Percentiles rank a stretch among this genome's conserved stretches.
Conservation (phyloP, 2,113 vertebrate species). For the Tauraco erythrolophus region DNA sequence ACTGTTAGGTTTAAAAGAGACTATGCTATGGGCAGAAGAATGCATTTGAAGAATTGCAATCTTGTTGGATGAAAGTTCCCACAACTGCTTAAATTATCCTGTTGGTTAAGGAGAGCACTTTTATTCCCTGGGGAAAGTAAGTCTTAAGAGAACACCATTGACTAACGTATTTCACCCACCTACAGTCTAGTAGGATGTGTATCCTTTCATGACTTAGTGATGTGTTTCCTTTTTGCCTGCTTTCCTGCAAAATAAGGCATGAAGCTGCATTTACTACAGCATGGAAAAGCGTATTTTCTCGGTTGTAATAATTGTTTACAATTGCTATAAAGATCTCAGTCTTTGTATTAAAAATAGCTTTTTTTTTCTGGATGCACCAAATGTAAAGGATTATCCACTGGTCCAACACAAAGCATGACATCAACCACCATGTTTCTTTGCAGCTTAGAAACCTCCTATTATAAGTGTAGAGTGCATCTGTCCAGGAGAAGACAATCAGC, state of each 20-base stretch:
- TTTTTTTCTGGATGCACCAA: background rate
- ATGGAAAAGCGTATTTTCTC: background rate
- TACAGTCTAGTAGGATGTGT: background rate
- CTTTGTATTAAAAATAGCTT: background rate
- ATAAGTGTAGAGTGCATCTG: background rate
- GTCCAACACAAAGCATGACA: background rate
- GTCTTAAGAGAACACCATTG: background rate
- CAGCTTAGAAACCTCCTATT: background rate
- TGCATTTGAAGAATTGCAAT: background rate
- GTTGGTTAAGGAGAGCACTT: background rate
- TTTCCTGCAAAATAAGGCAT: background rate
- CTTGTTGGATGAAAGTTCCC: background rate
- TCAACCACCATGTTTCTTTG: background rate
- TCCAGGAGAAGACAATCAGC: background rate
- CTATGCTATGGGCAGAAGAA: background rate
- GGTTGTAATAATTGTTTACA: background rate
- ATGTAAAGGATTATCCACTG: background rate
- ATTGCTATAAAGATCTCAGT: background rate
- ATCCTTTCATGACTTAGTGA: background rate
- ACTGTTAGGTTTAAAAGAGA: background rate
- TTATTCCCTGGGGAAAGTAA: background rate
- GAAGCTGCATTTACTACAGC: background rate
- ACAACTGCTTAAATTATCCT: background rate
- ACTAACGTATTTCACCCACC: background rate
- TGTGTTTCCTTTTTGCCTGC: background rate